Base-by-base conservation (phyloP, 2,888 invertebrate species). In the Stictocephala bisonia region DNA sequence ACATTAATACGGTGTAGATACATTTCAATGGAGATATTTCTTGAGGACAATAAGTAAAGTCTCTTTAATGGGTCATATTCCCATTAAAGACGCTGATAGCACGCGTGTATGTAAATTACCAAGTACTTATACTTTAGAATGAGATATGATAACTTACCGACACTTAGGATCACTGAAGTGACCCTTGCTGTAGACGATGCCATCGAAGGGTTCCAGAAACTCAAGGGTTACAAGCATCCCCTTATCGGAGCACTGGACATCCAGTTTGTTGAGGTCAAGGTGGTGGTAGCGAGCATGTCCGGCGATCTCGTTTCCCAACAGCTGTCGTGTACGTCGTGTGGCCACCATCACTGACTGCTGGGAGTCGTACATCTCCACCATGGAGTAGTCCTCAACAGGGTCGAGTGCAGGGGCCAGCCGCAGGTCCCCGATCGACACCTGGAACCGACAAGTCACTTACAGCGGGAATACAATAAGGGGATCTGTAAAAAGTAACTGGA, bases 101-200 rank as follows among this genome's bases (percentile, higher is more conserved):
- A n/a, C n/a, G n/a, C n/a, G n/a, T n/a, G n/a, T n/a, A n/a, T n/a
- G n/a, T n/a, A n/a, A n/a, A n/a, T n/a, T n/a, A n/a, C n/a, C n/a
- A n/a, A n/a, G n/a, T n/a, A n/a, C n/a, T n/a, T n/a, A n/a, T n/a
- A n/a, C n/a, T n/a, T n/a, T n/a, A n/a, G n/a, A n/a, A n/a, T n/a
- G n/a, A n/a, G n/a, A n/a, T n/a, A n/a, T n/a, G 11, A n/a, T 24
- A 24, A 84, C 87, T 86, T 82, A 90, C 90, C 89, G 87, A 88
- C 91, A 91, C 78, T 88, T 88, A 13, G 89, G 87, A 81, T 91
- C 89, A 76, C 86, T 87, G 80, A 88, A 87, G 78, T 88, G 87
- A 13, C 91, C 91, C 81, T 91, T 91, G 81, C 91, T 91, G 85
- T 91, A 91, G 72, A 91, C 88, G 31, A 91, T 86, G 13, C 91